Percentiles rank a stretch among this genome's conserved stretches.
These are phyloP conservation scores for Lepidurus arcticus DNA, from an alignment of 1,140 invertebrate genomes.

Conservation along the genomic window DNA sequence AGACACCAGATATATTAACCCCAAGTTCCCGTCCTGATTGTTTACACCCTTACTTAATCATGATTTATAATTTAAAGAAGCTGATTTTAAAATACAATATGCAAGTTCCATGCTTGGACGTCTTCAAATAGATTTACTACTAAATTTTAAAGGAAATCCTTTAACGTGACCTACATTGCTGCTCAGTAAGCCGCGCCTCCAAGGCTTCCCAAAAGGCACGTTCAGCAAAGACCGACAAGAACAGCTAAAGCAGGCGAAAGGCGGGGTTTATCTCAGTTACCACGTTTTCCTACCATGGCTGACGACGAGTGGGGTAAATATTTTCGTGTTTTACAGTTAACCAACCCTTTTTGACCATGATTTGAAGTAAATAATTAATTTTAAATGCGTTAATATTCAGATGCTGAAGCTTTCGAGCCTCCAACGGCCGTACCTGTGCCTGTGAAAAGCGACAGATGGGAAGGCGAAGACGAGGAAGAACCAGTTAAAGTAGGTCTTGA, in stretches of 20 bases:
- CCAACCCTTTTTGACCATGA: neutral
- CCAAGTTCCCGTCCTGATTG: no score
- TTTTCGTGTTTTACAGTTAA: constrained; percentile 2
- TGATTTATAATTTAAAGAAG: no score
- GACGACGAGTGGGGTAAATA: constrained; percentile 31
- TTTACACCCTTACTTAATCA: no score
- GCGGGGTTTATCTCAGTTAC: neutral
- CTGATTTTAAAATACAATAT: no score
- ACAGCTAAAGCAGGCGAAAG: neutral
- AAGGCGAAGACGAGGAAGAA: constrained; percentile 34
- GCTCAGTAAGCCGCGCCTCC: no score
- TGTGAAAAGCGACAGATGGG: constrained; percentile 32
- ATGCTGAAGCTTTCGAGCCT: constrained; percentile 33
- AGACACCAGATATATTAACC: no score
- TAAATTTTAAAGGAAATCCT: no score
- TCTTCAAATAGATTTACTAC: no score
- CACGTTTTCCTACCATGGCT: constrained; percentile 24
- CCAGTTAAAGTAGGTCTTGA: constrained; percentile 31
- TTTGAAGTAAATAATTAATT: neutral
- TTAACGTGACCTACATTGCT: no score
- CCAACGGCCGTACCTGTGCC: constrained; percentile 17
- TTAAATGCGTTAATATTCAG: neutral
- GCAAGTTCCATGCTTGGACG: no score
- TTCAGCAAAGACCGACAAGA: no score
- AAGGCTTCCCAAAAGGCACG: no score